phyloP scores from a whole-genome alignment of 2,113 vertebrate species.

The Puffinus mauretanicus region DNA sequence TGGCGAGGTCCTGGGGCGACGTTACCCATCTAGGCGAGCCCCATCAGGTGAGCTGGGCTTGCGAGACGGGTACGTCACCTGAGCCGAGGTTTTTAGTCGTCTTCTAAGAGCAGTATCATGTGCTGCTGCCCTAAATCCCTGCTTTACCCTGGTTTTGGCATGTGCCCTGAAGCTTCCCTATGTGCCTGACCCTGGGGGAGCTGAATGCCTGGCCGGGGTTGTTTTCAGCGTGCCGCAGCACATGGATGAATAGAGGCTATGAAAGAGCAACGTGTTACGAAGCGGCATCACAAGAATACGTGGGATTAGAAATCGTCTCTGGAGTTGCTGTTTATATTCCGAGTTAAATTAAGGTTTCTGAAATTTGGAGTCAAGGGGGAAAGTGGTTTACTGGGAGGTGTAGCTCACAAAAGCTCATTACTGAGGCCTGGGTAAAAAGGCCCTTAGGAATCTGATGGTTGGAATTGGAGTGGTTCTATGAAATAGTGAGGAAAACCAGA shows the following conservation, averaged over 20 bases:
- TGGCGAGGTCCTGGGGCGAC: background rate
- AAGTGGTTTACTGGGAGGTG: background rate
- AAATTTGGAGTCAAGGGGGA: background rate
- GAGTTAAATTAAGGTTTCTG: constrained; percentile 32
- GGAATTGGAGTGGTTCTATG: background rate
- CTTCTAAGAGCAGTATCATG: background rate
- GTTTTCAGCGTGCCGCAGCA: background rate
- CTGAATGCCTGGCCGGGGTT: background rate
- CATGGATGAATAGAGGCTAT: background rate
- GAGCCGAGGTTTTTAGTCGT: background rate
- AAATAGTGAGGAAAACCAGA: background rate
- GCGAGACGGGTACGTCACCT: background rate
- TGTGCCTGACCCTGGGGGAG: background rate
- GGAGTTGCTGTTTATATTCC: background rate
- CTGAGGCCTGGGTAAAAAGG: background rate
- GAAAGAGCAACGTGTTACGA: accelerated
- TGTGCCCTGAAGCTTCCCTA: background rate
- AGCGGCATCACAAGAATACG: background rate
- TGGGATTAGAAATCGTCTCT: constrained; percentile 8
- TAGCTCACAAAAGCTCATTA: constrained; percentile 17
- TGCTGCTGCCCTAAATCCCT: background rate
- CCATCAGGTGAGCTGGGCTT: background rate
- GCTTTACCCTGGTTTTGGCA: background rate
- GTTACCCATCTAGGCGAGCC: background rate
- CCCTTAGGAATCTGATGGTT: background rate